Percentiles rank a stretch among this genome's conserved stretches.
Conservation (phyloP, 2,113 vertebrate species). For the Rattus rattus region DNA sequence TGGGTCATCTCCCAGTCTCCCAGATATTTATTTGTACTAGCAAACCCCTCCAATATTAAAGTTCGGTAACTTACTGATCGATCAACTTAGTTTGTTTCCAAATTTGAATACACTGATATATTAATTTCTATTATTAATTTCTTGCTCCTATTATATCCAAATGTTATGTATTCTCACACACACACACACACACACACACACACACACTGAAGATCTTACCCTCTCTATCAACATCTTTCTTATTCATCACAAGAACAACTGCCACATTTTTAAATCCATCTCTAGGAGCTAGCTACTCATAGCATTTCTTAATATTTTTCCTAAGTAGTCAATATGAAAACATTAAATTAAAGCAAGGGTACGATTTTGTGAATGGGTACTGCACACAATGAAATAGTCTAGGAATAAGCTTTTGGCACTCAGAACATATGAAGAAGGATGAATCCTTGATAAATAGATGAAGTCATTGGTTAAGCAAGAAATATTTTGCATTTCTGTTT, state of each 20-base stretch:
- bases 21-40: neutral
- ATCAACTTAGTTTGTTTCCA: neutral
- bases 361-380: neutral
- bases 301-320: neutral
- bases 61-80: neutral
- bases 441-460: neutral
- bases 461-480: neutral
- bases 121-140: neutral
- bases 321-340: conserved; percentile 27
- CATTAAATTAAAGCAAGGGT: neutral
- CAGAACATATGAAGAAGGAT: neutral
- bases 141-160: neutral
- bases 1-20: neutral
- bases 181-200: neutral
- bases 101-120: neutral
- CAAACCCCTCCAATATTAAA: neutral
- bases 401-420: neutral
- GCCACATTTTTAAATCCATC: conserved; percentile 8
- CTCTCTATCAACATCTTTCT: neutral
- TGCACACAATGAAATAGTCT: neutral
- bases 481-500: neutral
- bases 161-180: neutral
- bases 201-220: neutral
- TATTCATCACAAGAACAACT: neutral
- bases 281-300: neutral